These are phyloP conservation scores for Pristionchus fissidentatus DNA, from an alignment of 2,888 invertebrate species.

Conservation along the genomic window DNA sequence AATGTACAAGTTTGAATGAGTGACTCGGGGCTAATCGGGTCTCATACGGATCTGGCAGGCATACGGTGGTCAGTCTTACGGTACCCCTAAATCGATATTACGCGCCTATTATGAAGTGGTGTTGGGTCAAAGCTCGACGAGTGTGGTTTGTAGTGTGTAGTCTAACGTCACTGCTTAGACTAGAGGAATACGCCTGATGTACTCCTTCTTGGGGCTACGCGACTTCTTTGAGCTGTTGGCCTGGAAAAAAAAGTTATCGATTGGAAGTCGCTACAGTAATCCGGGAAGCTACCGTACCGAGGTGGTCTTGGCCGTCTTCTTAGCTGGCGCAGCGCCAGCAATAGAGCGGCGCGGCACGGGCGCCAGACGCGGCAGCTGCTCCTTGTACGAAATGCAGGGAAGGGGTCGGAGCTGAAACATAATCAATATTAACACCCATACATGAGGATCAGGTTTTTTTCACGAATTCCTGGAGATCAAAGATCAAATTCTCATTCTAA, in stretches of 20 bases:
- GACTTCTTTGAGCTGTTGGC: slow-evolving; percentile 8
- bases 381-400: slow-evolving; percentile 42
- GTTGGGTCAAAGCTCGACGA: neutral
- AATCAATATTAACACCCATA: neutral
- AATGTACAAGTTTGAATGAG: slow-evolving; percentile 29
- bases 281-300: neutral
- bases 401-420: neutral
- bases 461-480: slow-evolving; percentile 6
- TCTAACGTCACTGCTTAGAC: too few species aligned
- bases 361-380: slow-evolving; percentile 26
- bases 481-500: neutral
- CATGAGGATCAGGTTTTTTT: neutral
- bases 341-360: neutral
- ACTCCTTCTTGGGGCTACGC: slow-evolving; percentile 35
- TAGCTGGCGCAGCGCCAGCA: neutral
- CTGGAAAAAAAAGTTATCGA: neutral
- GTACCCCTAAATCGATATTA: slow-evolving; percentile 14
- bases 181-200: slow-evolving; percentile 40
- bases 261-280: neutral
- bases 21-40: neutral
- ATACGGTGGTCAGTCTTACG: neutral
- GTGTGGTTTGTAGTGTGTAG: neutral
- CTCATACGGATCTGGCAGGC: neutral
- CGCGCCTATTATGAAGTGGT: slow-evolving; percentile 27
- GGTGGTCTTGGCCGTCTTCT: neutral